Conservation (phyloP, 2,797 vertebrate species). For the Acanthis flammea region DNA sequence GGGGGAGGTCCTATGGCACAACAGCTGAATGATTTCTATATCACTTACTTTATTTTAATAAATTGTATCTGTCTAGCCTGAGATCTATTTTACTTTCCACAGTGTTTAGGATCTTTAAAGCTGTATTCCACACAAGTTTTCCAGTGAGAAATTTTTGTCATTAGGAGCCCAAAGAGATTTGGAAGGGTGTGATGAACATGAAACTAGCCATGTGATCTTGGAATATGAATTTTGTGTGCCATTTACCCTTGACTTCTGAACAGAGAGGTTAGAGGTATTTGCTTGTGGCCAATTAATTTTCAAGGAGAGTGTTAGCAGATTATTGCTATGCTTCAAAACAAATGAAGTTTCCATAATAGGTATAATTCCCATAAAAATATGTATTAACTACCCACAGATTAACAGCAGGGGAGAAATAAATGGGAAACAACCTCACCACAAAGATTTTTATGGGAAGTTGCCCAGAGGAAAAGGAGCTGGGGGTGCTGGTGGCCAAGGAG, state of each 20-base stretch:
- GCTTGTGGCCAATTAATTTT: background rate
- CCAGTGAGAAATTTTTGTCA: background rate
- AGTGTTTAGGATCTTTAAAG: background rate
- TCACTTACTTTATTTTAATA: background rate
- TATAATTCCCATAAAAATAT: background rate
- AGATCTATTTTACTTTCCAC: background rate
- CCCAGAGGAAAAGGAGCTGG: background rate
- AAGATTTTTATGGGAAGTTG: background rate
- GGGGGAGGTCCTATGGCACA: fast-evolving
- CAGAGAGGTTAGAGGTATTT: background rate
- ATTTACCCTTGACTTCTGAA: background rate
- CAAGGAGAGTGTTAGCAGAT: background rate
- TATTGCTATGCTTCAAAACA: background rate
- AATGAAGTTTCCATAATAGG: background rate
- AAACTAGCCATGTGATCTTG: background rate
- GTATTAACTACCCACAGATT: background rate
- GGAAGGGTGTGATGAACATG: background rate
- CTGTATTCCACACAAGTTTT: background rate
- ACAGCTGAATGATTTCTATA: background rate
- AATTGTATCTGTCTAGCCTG: background rate
- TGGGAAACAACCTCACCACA: fast-evolving
- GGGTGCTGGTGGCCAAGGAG: background rate
- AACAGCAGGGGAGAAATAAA: background rate
- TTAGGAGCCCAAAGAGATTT: background rate
- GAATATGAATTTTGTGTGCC: background rate